Evolutionary conservation across 1,140 invertebrate species (phyloP), one percentile per base, ranked within the genome.

Genomic region (Cardiocondyla obscurior): DNA sequence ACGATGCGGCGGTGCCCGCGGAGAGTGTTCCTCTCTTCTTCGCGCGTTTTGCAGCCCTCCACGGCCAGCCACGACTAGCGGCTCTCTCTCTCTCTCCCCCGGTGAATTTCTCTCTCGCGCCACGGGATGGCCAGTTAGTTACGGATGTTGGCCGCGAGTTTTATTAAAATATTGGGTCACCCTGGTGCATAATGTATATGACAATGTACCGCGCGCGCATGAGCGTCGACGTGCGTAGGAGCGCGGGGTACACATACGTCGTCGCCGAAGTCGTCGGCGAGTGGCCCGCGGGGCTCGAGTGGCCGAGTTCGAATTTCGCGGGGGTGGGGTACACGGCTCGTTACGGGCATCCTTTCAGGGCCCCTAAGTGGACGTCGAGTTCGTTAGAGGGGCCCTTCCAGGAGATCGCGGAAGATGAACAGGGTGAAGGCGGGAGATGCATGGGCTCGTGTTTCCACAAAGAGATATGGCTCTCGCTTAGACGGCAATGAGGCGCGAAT

Each of bases 111-210:
- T 81, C 74, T 62, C 65, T 49, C 60, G 42, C 60, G 42, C 58
- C 85, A 85, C 88, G 84, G 85, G 86, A 88, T 92, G 88, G 84
- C 81, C 85, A 83, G 90, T 91, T 90, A 90, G 90, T 89, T 89
- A 90, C 87, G 90, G 83, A 81, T 88, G 81, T 88, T 81, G 87
- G 88, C 81, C 79, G 85, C 7, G 25, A 73, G 87, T 87, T 91
- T 93, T 92, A 93, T 93, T 92, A 92, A 93, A 94, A 92, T 93
- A 93, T 92, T 92, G 85, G 92, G 89, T 92, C 92, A 92, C 82
- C 84, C 70, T 39, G 67, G 82, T 81, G 83, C 55, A 82, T 62
- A 83, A 88, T 85, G n/a, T 83, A 87, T 79, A 85, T 82, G 33
- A 22, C 19, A 0, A 42, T 62, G 14, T 62, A 22, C 72, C 25